These are phyloP conservation scores for Acholoe squamosa DNA, from an alignment of 2,888 invertebrate genomes.

Conservation along the genomic window DNA sequence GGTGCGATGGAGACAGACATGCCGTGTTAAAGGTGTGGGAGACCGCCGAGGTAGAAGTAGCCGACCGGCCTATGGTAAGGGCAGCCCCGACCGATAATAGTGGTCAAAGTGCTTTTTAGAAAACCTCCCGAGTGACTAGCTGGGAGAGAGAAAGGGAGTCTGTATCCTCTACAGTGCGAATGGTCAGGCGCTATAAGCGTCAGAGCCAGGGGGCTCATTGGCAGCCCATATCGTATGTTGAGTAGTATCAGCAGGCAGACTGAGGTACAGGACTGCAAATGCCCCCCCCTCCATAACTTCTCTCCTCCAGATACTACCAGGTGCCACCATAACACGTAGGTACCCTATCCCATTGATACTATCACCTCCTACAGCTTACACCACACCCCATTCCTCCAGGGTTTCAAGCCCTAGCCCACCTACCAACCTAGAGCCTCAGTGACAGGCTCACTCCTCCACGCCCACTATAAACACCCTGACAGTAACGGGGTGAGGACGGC, in stretches of 20 bases:
- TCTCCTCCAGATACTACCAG: not conserved
- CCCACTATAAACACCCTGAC: not conserved
- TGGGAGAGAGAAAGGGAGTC: no score
- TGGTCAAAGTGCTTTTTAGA: no score
- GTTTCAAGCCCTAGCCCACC: not conserved
- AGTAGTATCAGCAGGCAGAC: no score
- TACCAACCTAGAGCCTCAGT: not conserved
- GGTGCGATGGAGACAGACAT: not conserved
- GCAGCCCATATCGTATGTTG: no score
- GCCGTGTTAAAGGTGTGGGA: not conserved
- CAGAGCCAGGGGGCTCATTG: no score
- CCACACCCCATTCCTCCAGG: conserved; percentile 11
- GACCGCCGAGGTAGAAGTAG: not conserved
- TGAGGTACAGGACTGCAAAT: no score
- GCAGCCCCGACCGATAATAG: not conserved
- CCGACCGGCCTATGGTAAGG: not conserved
- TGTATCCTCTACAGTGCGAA: no score
- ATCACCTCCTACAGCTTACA: not conserved
- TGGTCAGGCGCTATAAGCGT: no score
- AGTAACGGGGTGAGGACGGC: conserved; percentile 22
- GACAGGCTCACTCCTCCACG: not conserved
- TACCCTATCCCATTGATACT: no score
- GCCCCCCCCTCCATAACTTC: no score
- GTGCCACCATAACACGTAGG: no score
- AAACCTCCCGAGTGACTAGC: no score